Evolutionary conservation across 2,113 vertebrate species (phyloP).

Genomic region (Morone saxatilis): DNA sequence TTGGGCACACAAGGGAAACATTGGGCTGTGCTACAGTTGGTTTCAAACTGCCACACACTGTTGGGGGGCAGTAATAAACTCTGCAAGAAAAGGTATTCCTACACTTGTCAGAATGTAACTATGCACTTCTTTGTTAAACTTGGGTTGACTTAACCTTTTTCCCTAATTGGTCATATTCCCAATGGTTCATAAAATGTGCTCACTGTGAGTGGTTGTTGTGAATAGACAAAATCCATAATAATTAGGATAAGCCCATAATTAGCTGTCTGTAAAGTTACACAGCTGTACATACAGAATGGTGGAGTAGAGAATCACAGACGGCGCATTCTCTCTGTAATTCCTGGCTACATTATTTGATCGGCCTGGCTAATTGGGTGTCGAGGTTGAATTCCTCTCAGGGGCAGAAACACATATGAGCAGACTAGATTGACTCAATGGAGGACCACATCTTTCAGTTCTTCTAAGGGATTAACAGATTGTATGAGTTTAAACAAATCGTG

Average conservation of each 20-base stretch:
- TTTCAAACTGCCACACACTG: constrained; percentile 43
- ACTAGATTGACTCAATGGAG: constrained; percentile 40
- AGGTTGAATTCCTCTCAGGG: constrained; percentile 47
- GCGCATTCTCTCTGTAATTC: constrained; percentile 48
- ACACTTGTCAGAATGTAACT: constrained; percentile 47
- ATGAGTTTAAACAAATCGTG: constrained; percentile 63
- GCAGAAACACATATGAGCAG: constrained; percentile 29
- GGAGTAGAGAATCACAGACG: constrained; percentile 36
- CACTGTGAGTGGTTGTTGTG: background rate
- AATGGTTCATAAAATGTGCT: constrained; percentile 23
- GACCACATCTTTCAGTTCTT: constrained; percentile 52
- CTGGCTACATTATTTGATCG: constrained; percentile 42
- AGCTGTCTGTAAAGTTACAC: constrained; percentile 41
- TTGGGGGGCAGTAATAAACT: constrained; percentile 15
- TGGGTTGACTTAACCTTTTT: constrained; percentile 39
- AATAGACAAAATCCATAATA: constrained; percentile 58
- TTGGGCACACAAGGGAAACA: constrained; percentile 17
- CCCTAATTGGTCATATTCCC: constrained; percentile 59
- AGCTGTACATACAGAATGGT: constrained; percentile 27
- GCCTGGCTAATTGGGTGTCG: constrained; percentile 49
- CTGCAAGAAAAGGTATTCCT: constrained; percentile 43
- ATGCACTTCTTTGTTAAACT: constrained; percentile 42
- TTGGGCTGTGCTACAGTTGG: constrained; percentile 31
- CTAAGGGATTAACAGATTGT: constrained; percentile 58
- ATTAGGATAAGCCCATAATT: constrained; percentile 62